Base-by-base conservation (phyloP, 2,113 vertebrate species). In the Psephotus haematonotus region DNA sequence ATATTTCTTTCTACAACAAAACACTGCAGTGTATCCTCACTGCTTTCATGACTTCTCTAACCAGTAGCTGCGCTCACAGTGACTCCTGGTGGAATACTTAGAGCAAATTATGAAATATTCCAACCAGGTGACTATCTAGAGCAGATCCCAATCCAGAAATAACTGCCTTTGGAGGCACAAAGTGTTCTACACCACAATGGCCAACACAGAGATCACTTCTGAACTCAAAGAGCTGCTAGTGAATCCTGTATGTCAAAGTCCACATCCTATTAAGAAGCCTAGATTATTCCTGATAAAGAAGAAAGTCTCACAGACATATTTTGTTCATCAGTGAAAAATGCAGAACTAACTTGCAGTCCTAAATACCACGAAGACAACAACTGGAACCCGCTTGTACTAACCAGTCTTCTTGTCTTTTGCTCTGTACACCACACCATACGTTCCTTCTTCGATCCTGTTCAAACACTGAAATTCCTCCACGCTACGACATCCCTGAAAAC, bases 391-490 rank as follows among this genome's bases (percentile, higher is more conserved):
- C 17, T 80, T 49, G 11, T 50, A 95, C 97, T 35, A 74, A 99
- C 99, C 99, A 4, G 99, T 99, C 82, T 99, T 99, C 97, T 99
- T 99, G 98, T 99, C 99, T 88, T 99, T 99, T 7, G 99, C 99
- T 97, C 99, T 98, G 98, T 99, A 99, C 57, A 99, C 99, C 33
- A 99, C 99, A 0, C 99, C 99, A 0, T 99, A 99, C 0, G 99
- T 99, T 63, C 99, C 99, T 65, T 99, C 99, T 52, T 99, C 99
- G 8, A 99, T 99, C 74, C 99, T 98, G 97, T 99, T 99, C 90
- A 99, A 93, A 94, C 99, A 99, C 97, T 99, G 99, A 90, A 99
- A 99, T 88, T 99, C 99, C 95, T 99, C 99, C 82, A 99, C 99
- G 1, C 99, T 99, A 13, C 99, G 99, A 84, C 99, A 99, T 4